phyloP scores from a whole-genome alignment of 1,140 invertebrate genomes.

The Ostrea denselamellosa region DNA sequence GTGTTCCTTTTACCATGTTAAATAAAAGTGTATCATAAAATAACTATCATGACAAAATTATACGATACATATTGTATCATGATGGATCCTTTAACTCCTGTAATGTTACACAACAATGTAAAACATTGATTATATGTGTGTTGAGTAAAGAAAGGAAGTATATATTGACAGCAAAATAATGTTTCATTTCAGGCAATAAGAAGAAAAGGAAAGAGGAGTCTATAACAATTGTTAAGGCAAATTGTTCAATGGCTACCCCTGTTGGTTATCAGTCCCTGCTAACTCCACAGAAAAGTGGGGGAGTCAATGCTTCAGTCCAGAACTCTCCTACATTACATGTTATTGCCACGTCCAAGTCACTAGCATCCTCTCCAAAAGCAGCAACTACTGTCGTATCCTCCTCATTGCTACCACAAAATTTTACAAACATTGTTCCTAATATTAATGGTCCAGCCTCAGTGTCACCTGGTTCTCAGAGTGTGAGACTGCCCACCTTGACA shows the following conservation, averaged over 20 bases:
- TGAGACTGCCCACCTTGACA: background rate
- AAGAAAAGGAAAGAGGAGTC: slow-evolving; percentile 30
- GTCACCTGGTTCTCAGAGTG: background rate
- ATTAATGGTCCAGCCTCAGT: slow-evolving; percentile 7
- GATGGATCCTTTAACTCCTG: too few relatives aligned
- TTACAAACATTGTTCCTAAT: background rate
- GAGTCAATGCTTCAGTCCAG: background rate
- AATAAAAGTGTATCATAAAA: too few relatives aligned
- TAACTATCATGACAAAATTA: too few relatives aligned
- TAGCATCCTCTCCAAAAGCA: background rate
- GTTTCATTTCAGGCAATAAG: slow-evolving; percentile 17
- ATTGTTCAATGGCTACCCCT: background rate
- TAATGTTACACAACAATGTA: background rate
- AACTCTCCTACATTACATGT: background rate
- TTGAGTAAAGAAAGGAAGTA: background rate
- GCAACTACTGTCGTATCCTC: slow-evolving; percentile 20
- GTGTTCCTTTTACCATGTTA: too few relatives aligned
- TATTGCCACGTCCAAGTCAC: background rate
- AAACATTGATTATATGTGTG: background rate
- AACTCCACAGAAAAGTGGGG: background rate
- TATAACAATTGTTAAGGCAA: background rate
- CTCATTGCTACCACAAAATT: background rate
- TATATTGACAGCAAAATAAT: background rate
- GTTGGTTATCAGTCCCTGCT: slow-evolving; percentile 1
- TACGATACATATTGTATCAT: too few relatives aligned